Evolutionary conservation across 35 echinoderm and acorn worm species (phyloP), one percentile per base, ranked within the genome.

Genomic region (Ophiothrix spiculata): DNA sequence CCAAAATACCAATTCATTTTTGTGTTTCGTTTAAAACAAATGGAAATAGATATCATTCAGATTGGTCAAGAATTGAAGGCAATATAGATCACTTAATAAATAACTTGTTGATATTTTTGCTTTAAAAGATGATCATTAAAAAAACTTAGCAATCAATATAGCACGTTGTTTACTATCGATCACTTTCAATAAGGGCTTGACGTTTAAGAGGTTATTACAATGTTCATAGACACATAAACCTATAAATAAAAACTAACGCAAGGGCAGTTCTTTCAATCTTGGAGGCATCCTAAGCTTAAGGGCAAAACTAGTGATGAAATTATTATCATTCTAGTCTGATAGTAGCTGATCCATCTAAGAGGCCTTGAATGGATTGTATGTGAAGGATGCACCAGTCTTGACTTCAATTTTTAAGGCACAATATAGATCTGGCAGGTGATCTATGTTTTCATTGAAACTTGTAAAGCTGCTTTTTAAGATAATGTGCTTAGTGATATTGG

Each of bases 181-280:
- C 60, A 69, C 16, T n/a, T 69, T 49, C 42, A 69, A 69, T 69
- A 15, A 69, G 60, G 3, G 17, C 1, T 28, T 69, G 60, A 28
- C 23, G 8, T 2, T 25, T 25, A 69, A 15, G 60, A 69, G 60
- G 10, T 25, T 25, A 25, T 69, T 15, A 28, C 42, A 19, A 49
- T 69, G 60, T 69, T 69, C 60, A 69, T 28, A 69, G 60, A 69
- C 60, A 69, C 60, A 69, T n/a, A 6, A 69, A 28, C 60, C n/a
- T 49, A 69, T 69, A 69, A 69, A 69, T 69, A 69, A 69, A 69
- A 69, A n/a, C 29, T 69, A 69, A 69, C 29, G 60, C 29, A 28
- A 69, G 60, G 42, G 60, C 60, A 69, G 16, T 69, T 69, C 29
- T 69, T 69, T 69, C 29, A 69, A 69, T 69, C 60, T 15, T 28